Evolutionary conservation across 2,113 vertebrate species (phyloP).

Genomic region (Istiophorus platypterus): DNA sequence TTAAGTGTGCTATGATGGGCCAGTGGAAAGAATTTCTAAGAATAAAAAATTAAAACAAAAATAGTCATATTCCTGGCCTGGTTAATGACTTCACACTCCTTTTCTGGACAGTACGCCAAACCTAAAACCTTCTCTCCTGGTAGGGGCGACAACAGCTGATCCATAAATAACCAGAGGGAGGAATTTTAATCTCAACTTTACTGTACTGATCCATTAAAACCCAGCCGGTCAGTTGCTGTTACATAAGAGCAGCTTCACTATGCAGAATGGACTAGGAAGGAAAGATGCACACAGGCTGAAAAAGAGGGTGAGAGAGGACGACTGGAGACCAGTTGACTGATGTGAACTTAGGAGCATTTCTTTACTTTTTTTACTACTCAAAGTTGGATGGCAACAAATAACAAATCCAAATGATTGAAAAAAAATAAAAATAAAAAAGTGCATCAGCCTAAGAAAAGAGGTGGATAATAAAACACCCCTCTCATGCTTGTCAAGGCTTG

Average conservation of each 20-base stretch:
- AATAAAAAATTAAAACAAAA: neutral
- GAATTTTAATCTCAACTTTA: conserved; percentile 43
- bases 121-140: conserved; percentile 17
- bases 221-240: conserved; percentile 15
- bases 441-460: neutral
- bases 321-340: neutral
- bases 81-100: neutral
- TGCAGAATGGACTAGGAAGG: neutral
- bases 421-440: too few relatives aligned
- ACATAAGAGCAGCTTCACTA: conserved; percentile 24
- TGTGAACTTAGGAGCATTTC: neutral
- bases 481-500: neutral
- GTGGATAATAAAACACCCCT: neutral
- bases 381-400: neutral
- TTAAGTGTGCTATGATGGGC: neutral
- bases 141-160: neutral
- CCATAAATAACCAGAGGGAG: conserved; percentile 50
- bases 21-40: neutral
- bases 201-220: conserved; percentile 31
- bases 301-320: neutral
- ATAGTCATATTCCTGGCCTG: neutral
- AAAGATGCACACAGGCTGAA: too few relatives aligned
- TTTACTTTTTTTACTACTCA: too few relatives aligned
- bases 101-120: neutral
- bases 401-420: neutral